Evolutionary conservation across 2,888 invertebrate species (phyloP), one percentile per base, ranked within the genome.

Genomic region (Lagria hirta): DNA sequence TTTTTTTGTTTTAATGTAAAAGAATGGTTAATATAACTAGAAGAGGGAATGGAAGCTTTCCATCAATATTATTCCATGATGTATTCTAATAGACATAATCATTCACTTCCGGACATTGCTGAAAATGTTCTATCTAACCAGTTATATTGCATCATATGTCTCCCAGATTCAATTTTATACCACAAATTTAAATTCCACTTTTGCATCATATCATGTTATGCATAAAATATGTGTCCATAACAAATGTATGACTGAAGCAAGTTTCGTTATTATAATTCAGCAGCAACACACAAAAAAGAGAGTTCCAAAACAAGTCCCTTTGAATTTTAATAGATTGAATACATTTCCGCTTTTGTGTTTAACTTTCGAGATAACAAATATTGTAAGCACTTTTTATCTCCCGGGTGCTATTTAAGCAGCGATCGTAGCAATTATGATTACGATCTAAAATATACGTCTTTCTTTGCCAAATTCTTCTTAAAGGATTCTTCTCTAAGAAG

Each of bases 111-210:
- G 26, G 21, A 38, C 26, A 33, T 47, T 27, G 17, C 30, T 47
- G 46, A 17, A 34, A 42, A 43, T 38, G 43, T 40, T 29, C 43
- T 32, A 40, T 47, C 47, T 41, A 27, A 20, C 29, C 16, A 24
- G 15, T 16, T 40, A 48, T 40, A 50, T 50, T 48, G 50, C 42
- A 33, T 43, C 47, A 50, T 50, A 48, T 50, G 37, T 50, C 50
- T 48, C 43, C 41, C 35, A 48, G 48, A 48, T 48, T 48, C 41
- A 50, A 48, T 48, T 48, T 33, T 30, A 38, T 48, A 28, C 30
- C 17, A 35, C 38, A 42, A 45, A 18, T 46, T 38, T 34, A 37
- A 48, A 43, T 43, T 34, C 34, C 37, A 34, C 30, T 47, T 42
- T 43, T 30, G 43, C 34, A 33, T 12, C 18, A 21, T 23, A 32